Conservation (phyloP, 2,113 vertebrate species). For the Strigops habroptila region DNA sequence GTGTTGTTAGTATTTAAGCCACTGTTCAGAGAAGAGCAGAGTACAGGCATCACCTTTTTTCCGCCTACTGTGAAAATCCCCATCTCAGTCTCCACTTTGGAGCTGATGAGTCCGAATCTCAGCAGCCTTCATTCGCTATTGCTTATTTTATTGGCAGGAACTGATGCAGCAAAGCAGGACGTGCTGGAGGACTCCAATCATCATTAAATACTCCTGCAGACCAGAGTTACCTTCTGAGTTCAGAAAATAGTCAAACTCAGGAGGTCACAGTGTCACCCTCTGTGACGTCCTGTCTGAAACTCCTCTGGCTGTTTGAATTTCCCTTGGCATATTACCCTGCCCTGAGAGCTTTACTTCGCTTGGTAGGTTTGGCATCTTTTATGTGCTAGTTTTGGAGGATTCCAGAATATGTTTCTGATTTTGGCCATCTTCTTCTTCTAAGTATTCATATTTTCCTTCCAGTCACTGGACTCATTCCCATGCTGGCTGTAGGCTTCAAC, state of each 20-base stretch:
- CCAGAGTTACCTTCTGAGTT: neutral
- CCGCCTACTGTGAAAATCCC: neutral
- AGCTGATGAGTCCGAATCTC: neutral
- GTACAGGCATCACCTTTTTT: neutral
- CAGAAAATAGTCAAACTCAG: neutral
- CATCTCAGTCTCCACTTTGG: neutral
- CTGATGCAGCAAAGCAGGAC: neutral
- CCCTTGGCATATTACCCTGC: neutral
- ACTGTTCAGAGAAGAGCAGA: neutral
- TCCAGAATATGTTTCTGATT: neutral
- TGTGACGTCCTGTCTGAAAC: rapidly evolving
- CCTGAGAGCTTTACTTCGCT: neutral
- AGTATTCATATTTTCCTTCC: constrained; percentile 16
- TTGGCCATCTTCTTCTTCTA: neutral
- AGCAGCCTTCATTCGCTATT: neutral
- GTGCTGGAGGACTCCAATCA: neutral
- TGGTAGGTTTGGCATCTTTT: neutral
- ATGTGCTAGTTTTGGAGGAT: neutral
- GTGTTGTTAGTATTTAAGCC: neutral
- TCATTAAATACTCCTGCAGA: neutral
- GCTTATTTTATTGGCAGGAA: neutral
- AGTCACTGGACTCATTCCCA: neutral
- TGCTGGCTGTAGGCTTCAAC: neutral
- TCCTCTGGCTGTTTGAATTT: neutral
- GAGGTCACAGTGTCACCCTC: neutral